Evolutionary conservation across 2,888 invertebrate genomes (phyloP).

Genomic region (Brachyopa scutellaris): DNA sequence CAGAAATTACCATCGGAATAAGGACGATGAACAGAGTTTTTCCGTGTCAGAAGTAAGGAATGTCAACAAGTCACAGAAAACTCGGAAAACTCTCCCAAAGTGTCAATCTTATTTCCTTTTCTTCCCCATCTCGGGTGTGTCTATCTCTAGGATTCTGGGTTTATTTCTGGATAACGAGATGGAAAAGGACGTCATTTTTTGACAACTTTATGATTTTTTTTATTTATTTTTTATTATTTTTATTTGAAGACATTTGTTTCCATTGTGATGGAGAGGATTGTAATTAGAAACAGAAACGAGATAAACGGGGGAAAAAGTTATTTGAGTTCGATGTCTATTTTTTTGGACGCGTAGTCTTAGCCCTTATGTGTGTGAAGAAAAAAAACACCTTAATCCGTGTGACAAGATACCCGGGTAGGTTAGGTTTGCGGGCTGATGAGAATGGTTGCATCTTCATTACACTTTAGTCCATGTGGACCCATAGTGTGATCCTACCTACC

Average conservation of each 20-base stretch:
- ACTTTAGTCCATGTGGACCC: too few relatives aligned
- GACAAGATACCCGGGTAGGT: too few relatives aligned
- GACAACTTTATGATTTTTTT: background rate
- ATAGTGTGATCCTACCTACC: too few relatives aligned
- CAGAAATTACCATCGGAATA: too few relatives aligned
- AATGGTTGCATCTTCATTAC: too few relatives aligned
- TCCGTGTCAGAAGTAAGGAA: background rate
- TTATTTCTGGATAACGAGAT: background rate
- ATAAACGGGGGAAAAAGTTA: background rate
- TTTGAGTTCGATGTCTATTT: background rate
- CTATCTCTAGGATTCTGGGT: background rate
- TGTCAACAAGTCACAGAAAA: slow-evolving; percentile 26
- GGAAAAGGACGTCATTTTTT: slow-evolving; percentile 11
- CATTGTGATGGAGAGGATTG: slow-evolving; percentile 3
- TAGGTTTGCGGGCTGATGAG: too few relatives aligned
- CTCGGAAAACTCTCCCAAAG: slow-evolving; percentile 13
- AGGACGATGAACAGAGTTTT: background rate
- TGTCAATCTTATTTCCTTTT: slow-evolving; percentile 28
- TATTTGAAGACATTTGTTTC: slow-evolving; percentile 1
- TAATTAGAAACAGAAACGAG: background rate
- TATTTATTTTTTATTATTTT: background rate
- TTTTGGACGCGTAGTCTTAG: background rate
- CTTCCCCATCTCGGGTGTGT: background rate
- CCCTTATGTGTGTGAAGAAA: too few relatives aligned
- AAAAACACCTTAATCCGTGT: too few relatives aligned